These are phyloP conservation scores for Diachasmimorpha longicaudata DNA, from an alignment of 1,140 invertebrate species.

Conservation along the genomic window DNA sequence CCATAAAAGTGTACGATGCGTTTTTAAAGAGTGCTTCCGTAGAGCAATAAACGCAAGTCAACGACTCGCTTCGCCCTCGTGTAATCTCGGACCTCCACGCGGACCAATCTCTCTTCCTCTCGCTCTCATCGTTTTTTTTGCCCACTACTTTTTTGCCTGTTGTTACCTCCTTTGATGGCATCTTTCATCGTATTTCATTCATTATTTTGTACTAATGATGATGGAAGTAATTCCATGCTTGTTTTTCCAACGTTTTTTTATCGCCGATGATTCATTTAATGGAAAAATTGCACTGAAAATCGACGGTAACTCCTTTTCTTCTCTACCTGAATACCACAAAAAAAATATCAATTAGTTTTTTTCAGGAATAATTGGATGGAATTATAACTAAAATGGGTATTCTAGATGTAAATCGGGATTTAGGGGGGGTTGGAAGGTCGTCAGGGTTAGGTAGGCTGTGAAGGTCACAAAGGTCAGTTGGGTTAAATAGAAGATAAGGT, in stretches of 20 bases:
- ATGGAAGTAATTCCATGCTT: neutral
- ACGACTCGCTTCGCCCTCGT: conserved; percentile 38
- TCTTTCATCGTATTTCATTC: conserved; percentile 8
- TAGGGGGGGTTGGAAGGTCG: too few species aligned
- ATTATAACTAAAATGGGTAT: too few species aligned
- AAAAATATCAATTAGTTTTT: too few species aligned
- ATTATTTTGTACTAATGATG: conserved; percentile 15
- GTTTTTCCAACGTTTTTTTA: neutral
- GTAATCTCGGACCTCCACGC: conserved; percentile 40
- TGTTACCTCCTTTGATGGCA: neutral
- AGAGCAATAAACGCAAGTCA: conserved; percentile 54
- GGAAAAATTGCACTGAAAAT: neutral
- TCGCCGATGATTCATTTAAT: neutral
- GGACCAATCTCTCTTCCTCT: conserved; percentile 5
- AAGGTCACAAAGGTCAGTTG: too few species aligned
- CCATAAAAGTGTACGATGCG: conserved; percentile 59
- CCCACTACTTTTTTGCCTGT: neutral
- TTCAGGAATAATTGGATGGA: too few species aligned
- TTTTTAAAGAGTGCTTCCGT: conserved; percentile 60
- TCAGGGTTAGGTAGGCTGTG: too few species aligned
- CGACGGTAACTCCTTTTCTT: neutral
- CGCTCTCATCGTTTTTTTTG: neutral
- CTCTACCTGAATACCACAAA: too few species aligned
- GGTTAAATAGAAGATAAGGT: too few species aligned
- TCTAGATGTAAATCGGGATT: too few species aligned